Base-by-base conservation (phyloP, 2,888 invertebrate genomes). In the Drosophila yooni region DNA sequence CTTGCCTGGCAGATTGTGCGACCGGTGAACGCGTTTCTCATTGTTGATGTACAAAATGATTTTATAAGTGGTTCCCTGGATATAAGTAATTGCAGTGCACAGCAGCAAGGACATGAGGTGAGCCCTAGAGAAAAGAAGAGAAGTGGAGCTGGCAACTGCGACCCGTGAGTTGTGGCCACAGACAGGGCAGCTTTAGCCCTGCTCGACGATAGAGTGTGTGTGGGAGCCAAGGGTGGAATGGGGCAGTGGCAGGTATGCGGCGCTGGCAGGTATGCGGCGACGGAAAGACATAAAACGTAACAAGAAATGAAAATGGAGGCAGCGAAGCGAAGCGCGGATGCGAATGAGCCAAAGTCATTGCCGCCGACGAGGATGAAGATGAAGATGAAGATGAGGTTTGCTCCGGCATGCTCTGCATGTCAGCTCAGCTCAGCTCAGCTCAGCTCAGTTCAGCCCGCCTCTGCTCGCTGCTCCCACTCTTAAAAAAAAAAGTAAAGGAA, bases 41-140 rank as follows among this genome's bases (percentile, higher is more conserved):
- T 99, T 72, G 98, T 99, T 76, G 99, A 99, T 93, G 98, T 99
- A 34, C 99, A 99, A 94, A 99, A 99, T 93, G 99, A 99, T 94
- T 99, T 99, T 94, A 98, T 99, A 92, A 96, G 96, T 64, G 99
- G 99, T 51, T 97, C 98, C 10, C 95, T 99, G 87, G 97, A 98
- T 93, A 97, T 99, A 91, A 97, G 97, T 93, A 96, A 98, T 91
- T 98, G 98, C 93, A 97, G 97, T 73, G 98, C 98, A 25, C 97
- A 97, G 91, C 98, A 98, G 79, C 97, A 98, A 90, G 98, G 97
- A 79, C 95, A 95, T 63, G 98, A 98, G 95, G 96, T 96, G 85
- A 94, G 84, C 54, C 53, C 51, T 38, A 65, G 43, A 78, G 70
- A 54, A 68, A 52, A 34, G 1, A 8, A 3, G 25, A 8, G 48